These are phyloP conservation scores for Rhabdornis inornatus DNA, from an alignment of 2,113 vertebrate genomes.

Conservation along the genomic window DNA sequence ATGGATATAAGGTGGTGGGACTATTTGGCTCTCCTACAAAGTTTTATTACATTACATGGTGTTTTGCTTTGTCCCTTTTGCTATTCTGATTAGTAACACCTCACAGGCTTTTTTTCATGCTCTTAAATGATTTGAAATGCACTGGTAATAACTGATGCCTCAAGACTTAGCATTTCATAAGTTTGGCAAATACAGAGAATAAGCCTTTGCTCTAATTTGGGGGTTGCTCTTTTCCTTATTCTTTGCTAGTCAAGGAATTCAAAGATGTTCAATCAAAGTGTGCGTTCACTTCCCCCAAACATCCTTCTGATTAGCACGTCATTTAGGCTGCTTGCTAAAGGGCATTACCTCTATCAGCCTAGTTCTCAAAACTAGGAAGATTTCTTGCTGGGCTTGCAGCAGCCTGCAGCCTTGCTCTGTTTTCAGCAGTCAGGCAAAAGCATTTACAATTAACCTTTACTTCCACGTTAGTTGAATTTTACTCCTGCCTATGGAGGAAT, in stretches of 20 bases:
- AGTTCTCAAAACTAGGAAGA: conserved; percentile 72
- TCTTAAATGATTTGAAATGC: conserved; percentile 5
- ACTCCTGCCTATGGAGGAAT: conserved; percentile 54
- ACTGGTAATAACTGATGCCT: neutral
- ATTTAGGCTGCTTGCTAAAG: conserved; percentile 56
- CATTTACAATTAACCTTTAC: conserved; percentile 69
- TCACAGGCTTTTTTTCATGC: neutral
- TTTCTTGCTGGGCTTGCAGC: conserved; percentile 72
- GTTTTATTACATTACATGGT: neutral
- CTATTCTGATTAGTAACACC: neutral
- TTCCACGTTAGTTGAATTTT: conserved; percentile 59
- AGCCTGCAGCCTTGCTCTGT: conserved; percentile 71
- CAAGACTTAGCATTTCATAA: neutral
- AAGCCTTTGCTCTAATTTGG: conserved; percentile 9
- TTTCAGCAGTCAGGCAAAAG: conserved; percentile 69
- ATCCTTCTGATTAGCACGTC: conserved; percentile 50
- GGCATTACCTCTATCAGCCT: conserved; percentile 69
- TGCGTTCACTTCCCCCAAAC: neutral
- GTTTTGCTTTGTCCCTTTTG: neutral
- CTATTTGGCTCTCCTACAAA: neutral
- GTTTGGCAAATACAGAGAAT: neutral
- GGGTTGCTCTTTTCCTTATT: neutral
- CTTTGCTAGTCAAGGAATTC: neutral
- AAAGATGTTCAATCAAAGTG: neutral
- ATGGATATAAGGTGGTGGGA: neutral